Evolutionary conservation across 2,797 vertebrate species (phyloP).

Genomic region (Octomys mimax): DNA sequence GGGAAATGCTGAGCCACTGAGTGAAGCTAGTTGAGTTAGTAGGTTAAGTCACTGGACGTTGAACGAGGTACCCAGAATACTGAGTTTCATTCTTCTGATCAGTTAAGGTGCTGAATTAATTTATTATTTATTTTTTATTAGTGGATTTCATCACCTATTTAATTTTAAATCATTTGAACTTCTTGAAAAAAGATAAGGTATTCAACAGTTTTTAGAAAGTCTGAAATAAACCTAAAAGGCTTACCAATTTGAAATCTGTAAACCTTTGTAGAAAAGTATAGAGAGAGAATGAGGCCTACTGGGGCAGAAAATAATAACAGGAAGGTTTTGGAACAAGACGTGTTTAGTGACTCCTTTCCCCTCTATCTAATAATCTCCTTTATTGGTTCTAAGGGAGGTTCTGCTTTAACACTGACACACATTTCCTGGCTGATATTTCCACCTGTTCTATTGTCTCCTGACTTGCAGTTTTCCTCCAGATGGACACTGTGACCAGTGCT

Average conservation of each 20-base stretch:
- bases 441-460: not conserved
- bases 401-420: not conserved
- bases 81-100: fast-evolving
- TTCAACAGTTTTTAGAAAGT: not conserved
- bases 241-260: not conserved
- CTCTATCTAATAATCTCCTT: no score
- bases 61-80: not conserved
- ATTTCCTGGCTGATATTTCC: not conserved
- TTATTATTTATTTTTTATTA: not conserved
- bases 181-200: not conserved
- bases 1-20: not conserved
- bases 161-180: not conserved
- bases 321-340: no score
- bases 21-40: not conserved
- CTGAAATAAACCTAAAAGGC: not conserved
- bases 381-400: no score
- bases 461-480: not conserved
- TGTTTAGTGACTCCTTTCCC: no score
- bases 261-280: not conserved
- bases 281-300: not conserved
- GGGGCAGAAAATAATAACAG: not conserved
- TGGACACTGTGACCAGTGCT: not conserved
- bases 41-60: not conserved
- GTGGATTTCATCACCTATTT: not conserved
- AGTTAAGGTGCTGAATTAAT: no score